Evolutionary conservation across 2,797 vertebrate species (phyloP), one percentile per base, ranked within the genome.

Genomic region (Valencia hispanica): DNA sequence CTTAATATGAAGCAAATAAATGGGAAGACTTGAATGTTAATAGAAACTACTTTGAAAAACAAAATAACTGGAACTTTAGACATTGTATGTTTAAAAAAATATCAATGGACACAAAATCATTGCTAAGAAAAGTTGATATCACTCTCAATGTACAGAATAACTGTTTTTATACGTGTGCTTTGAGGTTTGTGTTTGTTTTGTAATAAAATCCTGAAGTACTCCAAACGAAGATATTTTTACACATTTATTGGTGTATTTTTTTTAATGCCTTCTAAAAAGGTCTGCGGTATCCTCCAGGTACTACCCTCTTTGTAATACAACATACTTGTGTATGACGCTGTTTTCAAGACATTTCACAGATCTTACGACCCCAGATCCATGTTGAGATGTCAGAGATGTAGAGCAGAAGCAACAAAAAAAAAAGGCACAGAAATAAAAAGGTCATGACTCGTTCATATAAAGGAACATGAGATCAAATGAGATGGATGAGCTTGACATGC

Each of bases 1-100:
- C 94, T 94, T 93, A 95, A 93, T 75, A 68, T 74, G 75, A 68
- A 88, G 83, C 82, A 83, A 73, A 84, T 78, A 48, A 72, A 82
- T 57, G 61, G 82, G 71, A 84, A 82, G 77, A 90, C 83, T 88
- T 91, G 65, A 89, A 83, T 79, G 51, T 51, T 55, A 74, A 66
- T 25, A 66, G 22, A 53, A 78, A 12, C 25, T 0, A 22, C 69
- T 25, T 36, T 18, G 32, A 14, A 47, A 25, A 14, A 76, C 11
- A 39, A 68, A 57, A 43, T 4, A 74, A 48, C 18, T 34, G 59
- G 25, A 47, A 48, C 36, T 88, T 81, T 41, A 73, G 59, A 27
- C 34, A 74, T 10, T 51, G 17, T 53, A 43, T 65, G 8, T 78
- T 77, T 77, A 59, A 71, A 20, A 48, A 25, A 10, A 17, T 73